Percentiles rank a stretch among this genome's conserved stretches.
These are phyloP conservation scores for Epinotia brunnichana DNA, from an alignment of 2,888 invertebrate genomes.

Conservation along the genomic window DNA sequence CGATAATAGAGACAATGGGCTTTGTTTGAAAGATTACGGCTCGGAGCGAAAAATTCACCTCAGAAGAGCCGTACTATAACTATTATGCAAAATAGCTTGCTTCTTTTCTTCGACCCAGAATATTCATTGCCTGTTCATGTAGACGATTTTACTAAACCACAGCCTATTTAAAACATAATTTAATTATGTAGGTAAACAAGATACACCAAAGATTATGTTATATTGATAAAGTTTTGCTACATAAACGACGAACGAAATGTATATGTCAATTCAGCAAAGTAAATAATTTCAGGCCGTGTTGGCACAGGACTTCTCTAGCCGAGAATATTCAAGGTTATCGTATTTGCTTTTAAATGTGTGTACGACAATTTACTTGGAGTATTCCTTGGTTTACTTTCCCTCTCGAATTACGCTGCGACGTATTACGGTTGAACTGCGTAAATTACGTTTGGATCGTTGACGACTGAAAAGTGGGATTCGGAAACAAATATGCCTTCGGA, in stretches of 20 bases:
- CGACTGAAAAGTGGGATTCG: background rate
- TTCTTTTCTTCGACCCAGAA: too few relatives aligned
- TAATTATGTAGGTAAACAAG: too few relatives aligned
- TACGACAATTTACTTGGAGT: conserved; percentile 3
- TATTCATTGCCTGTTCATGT: too few relatives aligned
- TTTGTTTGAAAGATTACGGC: too few relatives aligned
- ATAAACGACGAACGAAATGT: background rate
- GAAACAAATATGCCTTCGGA: too few relatives aligned
- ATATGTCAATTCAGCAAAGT: conserved; percentile 8
- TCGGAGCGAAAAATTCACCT: too few relatives aligned
- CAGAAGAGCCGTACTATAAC: too few relatives aligned
- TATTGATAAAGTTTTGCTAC: background rate
- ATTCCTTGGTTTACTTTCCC: conserved; percentile 3
- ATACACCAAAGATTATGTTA: background rate
- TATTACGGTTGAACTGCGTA: background rate
- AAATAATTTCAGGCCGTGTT: conserved; percentile 28
- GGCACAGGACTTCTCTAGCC: background rate
- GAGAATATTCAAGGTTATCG: conserved; percentile 2
- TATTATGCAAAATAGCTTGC: too few relatives aligned
- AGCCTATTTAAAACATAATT: too few relatives aligned
- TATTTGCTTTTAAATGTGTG: conserved; percentile 11
- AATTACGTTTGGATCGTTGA: background rate
- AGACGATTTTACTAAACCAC: too few relatives aligned
- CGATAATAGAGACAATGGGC: too few relatives aligned
- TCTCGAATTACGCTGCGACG: background rate